phyloP scores from a whole-genome alignment of 2,113 vertebrate species.

The Phalacrocorax pelagicus region DNA sequence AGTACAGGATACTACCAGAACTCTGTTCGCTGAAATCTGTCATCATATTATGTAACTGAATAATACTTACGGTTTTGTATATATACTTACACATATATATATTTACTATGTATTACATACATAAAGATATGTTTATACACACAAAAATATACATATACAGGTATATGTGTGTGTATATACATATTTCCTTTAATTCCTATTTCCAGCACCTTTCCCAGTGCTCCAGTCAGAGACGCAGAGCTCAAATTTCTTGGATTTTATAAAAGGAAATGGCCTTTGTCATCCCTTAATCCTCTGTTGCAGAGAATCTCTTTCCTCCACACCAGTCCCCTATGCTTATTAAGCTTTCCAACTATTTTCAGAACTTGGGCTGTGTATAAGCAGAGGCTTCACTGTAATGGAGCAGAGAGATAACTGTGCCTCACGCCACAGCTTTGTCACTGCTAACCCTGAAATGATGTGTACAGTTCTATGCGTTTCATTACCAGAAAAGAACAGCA shows the following conservation, averaged over 20 bases:
- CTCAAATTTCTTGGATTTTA: conserved; percentile 31
- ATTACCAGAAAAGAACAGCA: not conserved
- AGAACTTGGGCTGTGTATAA: not conserved
- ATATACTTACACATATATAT: not conserved
- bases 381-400: not conserved
- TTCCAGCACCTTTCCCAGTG: not conserved
- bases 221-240: not conserved
- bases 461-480: not conserved
- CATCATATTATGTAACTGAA: not conserved
- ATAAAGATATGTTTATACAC: not conserved
- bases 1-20: not conserved
- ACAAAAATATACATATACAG: too few relatives aligned
- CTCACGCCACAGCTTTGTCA: not conserved
- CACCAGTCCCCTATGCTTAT: not conserved
- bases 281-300: conserved; percentile 42
- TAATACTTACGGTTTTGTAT: accelerated
- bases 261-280: conserved; percentile 22
- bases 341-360: conserved; percentile 30
- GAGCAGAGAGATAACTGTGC: conserved; percentile 32
- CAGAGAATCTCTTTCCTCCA: not conserved
- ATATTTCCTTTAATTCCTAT: not conserved
- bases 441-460: not conserved
- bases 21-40: not conserved
- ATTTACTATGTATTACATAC: not conserved
- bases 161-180: too few relatives aligned